These are phyloP conservation scores for Chironex yamaguchii DNA, from an alignment of 30 jellyfish, hydroid and myxozoan species.

Conservation along the genomic window DNA sequence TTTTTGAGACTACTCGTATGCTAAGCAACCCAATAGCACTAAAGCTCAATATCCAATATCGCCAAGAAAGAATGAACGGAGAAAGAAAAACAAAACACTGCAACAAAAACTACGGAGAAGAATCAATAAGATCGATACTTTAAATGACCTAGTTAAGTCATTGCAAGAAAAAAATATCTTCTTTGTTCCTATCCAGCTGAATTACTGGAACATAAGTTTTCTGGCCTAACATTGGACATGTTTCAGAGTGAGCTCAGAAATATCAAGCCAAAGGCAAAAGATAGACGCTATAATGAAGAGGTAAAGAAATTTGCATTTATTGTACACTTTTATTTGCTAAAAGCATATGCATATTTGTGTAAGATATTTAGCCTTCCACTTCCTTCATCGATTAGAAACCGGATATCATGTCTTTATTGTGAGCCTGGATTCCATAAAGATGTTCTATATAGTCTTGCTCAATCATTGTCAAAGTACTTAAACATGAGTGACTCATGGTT, in stretches of 20 bases:
- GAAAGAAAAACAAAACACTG: not conserved
- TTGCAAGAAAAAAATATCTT: not conserved
- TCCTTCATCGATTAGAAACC: constrained; percentile 29
- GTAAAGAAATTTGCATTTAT: constrained; percentile 43
- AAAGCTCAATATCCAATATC: not conserved
- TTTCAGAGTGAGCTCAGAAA: constrained; percentile 5
- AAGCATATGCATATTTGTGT: constrained; percentile 11
- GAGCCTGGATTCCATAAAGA: constrained; percentile 50
- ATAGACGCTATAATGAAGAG: constrained; percentile 14
- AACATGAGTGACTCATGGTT: constrained; percentile 10
- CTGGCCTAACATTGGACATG: constrained; percentile 15
- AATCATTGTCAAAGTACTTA: not conserved
- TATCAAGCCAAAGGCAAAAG: not conserved
- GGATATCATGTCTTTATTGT: constrained; percentile 44
- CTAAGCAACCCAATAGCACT: too few species aligned
- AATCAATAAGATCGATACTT: not conserved
- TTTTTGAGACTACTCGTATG: too few species aligned
- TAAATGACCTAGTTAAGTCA: not conserved
- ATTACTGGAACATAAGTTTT: constrained; percentile 15
- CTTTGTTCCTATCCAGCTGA: not conserved
- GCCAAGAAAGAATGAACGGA: constrained; percentile 6
- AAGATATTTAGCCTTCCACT: constrained; percentile 44
- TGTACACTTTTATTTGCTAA: constrained; percentile 13
- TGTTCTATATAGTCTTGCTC: constrained; percentile 1
- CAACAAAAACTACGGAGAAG: constrained; percentile 25